Evolutionary conservation across 2,888 invertebrate genomes (phyloP), one percentile per base, ranked within the genome.

Genomic region (Watsonalla cultraria): DNA sequence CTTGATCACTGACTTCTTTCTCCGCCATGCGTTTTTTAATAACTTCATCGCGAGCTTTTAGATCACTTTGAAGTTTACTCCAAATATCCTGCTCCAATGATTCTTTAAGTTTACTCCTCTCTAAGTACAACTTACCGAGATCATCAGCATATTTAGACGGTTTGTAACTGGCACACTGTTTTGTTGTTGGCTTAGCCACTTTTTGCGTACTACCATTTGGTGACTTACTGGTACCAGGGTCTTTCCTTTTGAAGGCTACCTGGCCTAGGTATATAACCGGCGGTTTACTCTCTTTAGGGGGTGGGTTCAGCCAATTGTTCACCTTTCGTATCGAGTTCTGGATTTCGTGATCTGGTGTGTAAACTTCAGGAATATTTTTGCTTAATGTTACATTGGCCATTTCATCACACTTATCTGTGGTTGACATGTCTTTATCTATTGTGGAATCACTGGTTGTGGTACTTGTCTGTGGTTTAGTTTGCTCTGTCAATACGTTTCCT

Each of bases 301-400:
- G 55, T 5, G 9, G 39, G 11, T 66, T 61, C 0, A 82, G 52
- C 82, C 82, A 82, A 6, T 60, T 61, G 0, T 65, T 76, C 0
- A 82, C 82, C 55, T 79, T 80, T 0, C 68, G 60, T 6, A 78
- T 75, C 0, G 80, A 78, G n/a, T 68, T 62, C 55, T 70, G 62
- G 0, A 74, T 49, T 14, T 63, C 55, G 0, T 66, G 63, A 45
- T 73, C 68, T 7, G 62, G 0, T 11, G 34, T 8, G 8, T 51
- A 7, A 13, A 13, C 0, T 45, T 9, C 6, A 13, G 45, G 6
- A 5, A 6, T 6, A 34, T 11, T 47, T 34, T n/a, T 1, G 9
- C n/a, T 35, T 13, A 35, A n/a, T 13, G 13, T 14, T 35, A 7
- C 13, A 5, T 13, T 8, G 5, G 5, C 8, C 14, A 2, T 8